Conservation (phyloP, 2,888 invertebrate genomes). For the Heliconius cydno region DNA sequence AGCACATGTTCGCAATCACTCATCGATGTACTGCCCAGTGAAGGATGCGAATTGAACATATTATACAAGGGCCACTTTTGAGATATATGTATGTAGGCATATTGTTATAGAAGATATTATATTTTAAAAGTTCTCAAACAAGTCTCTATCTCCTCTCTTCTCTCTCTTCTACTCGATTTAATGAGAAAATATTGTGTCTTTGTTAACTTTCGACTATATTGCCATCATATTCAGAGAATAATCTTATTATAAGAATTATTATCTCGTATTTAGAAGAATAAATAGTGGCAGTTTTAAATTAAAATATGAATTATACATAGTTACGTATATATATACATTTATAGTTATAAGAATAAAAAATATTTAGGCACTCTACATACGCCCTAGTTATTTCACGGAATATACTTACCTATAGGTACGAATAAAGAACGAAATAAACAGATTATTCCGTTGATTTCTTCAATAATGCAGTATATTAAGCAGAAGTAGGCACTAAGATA, state of each 20-base stretch:
- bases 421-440: neutral
- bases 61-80: conserved; percentile 33
- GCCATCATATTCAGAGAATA: too few species aligned
- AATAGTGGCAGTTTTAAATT: too few species aligned
- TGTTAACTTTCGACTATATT: too few species aligned
- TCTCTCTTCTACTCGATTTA: neutral
- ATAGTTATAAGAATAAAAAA: too few species aligned
- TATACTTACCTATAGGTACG: too few species aligned
- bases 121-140: neutral
- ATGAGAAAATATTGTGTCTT: too few species aligned
- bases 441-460: conserved; percentile 8
- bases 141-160: too few species aligned
- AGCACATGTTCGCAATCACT: conserved; percentile 78
- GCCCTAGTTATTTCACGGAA: neutral
- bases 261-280: too few species aligned
- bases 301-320: too few species aligned
- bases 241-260: too few species aligned
- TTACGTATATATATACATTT: too few species aligned
- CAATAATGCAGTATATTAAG: conserved; percentile 16
- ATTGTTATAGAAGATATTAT: neutral
- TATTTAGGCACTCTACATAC: too few species aligned
- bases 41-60: conserved; percentile 75
- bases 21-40: conserved; percentile 77
- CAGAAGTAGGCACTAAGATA: conserved; percentile 19
- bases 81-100: neutral